Evolutionary conservation across 2,888 invertebrate genomes (phyloP).

Genomic region (Nomada hirtipes): DNA sequence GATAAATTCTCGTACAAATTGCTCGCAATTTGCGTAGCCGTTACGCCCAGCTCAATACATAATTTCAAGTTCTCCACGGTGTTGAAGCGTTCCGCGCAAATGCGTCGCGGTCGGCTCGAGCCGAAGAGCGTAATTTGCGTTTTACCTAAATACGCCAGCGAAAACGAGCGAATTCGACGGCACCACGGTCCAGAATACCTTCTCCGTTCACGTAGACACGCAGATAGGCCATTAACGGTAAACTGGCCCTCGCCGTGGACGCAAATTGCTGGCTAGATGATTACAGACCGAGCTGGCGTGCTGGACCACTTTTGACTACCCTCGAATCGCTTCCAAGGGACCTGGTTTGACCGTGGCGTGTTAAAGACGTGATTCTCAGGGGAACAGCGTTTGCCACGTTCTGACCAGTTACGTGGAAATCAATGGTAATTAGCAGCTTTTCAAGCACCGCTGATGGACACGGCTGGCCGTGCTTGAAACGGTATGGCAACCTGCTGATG

Average conservation of each 20-base stretch:
- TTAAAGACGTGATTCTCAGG: conserved; percentile 25
- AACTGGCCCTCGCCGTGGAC: conserved; percentile 35
- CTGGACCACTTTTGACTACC: conserved; percentile 31
- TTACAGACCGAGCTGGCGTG: conserved; percentile 66
- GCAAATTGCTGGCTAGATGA: conserved; percentile 66
- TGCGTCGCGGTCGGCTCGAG: conserved; percentile 27
- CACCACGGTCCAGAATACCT: conserved; percentile 33
- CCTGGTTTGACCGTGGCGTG: conserved; percentile 12
- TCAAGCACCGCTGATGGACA: background rate
- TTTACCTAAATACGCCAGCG: conserved; percentile 40
- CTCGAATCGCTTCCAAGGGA: conserved; percentile 13
- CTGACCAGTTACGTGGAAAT: conserved; percentile 25
- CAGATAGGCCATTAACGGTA: conserved; percentile 59
- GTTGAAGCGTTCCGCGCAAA: conserved; percentile 43
- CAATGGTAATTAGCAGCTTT: conserved; percentile 43
- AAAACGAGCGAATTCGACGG: conserved; percentile 53
- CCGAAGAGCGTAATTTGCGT: conserved; percentile 53
- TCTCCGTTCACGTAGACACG: conserved; percentile 41
- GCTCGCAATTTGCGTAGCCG: conserved; percentile 44
- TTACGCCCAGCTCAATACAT: conserved; percentile 34
- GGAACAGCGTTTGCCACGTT: conserved; percentile 16
- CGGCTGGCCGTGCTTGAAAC: background rate
- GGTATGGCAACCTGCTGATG: background rate
- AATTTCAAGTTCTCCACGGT: conserved; percentile 47
- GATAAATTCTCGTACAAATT: conserved; percentile 41